phyloP scores from a whole-genome alignment of 1,140 invertebrate genomes.

The Scaptomyza hsui region DNA sequence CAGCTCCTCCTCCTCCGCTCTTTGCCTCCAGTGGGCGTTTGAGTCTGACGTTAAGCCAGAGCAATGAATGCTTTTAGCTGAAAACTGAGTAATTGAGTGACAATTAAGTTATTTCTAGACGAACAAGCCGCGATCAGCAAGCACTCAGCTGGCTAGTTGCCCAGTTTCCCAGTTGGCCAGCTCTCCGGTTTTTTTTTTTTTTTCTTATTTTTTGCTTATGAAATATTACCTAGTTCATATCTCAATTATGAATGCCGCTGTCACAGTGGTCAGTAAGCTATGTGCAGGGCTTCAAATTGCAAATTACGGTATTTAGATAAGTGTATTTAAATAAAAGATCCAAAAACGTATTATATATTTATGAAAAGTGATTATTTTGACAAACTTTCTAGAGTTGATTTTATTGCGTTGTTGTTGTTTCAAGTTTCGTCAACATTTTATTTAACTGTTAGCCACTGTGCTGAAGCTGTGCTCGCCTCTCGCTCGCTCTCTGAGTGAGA shows the following conservation, averaged over 20 bases:
- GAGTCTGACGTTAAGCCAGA: constrained; percentile 75
- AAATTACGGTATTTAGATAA: background rate
- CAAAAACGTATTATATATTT: too few species aligned
- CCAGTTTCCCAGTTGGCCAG: constrained; percentile 24
- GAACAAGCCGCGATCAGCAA: constrained; percentile 71
- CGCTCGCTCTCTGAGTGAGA: constrained; percentile 64
- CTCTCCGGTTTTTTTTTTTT: constrained; percentile 9
- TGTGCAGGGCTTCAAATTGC: background rate
- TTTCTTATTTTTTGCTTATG: constrained; percentile 71
- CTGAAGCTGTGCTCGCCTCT: background rate
- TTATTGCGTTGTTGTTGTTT: background rate
- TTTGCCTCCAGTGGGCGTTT: constrained; percentile 19
- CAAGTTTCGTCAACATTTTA: background rate
- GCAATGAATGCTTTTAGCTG: constrained; percentile 84
- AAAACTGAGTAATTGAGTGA: constrained; percentile 84
- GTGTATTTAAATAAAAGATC: background rate
- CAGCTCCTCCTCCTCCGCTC: too few species aligned
- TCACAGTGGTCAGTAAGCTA: constrained; percentile 42
- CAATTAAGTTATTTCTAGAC: constrained; percentile 84
- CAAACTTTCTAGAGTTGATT: background rate
- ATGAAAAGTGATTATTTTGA: too few species aligned
- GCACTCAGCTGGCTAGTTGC: constrained; percentile 37
- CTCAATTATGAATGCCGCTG: constrained; percentile 77
- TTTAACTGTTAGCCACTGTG: constrained; percentile 26
- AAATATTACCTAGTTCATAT: constrained; percentile 84